Conservation (phyloP, 2,113 vertebrate genomes). For the Diglossa brunneiventris region DNA sequence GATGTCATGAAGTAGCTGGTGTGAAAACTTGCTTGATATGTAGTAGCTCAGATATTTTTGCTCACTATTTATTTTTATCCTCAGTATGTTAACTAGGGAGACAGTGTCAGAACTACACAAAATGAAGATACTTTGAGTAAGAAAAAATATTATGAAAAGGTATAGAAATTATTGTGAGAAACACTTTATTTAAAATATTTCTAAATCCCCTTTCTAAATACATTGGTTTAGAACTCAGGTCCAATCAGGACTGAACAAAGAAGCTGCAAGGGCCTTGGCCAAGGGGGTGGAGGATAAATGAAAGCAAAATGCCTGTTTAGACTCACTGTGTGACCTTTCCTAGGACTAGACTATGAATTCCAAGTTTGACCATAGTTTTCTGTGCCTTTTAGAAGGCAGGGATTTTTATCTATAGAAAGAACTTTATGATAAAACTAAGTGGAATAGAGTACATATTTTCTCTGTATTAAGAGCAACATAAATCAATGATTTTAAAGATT, state of each 20-base stretch:
- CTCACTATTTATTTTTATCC: slow-evolving; percentile 47
- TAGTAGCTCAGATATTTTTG: slow-evolving; percentile 55
- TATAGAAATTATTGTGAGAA: not conserved
- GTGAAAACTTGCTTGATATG: slow-evolving; percentile 33
- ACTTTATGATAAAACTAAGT: not conserved
- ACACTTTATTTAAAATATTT: not conserved
- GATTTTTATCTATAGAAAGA: not conserved
- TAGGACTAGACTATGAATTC: not conserved
- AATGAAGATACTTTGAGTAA: not conserved
- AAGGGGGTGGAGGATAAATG: not conserved
- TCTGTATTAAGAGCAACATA: not conserved
- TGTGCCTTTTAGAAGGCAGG: not conserved
- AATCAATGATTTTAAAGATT: not conserved
- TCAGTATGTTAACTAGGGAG: slow-evolving; percentile 34
- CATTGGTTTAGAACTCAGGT: not conserved
- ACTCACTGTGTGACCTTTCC: not conserved
- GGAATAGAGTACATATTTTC: not conserved
- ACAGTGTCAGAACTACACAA: slow-evolving; percentile 20
- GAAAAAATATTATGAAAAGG: not conserved
- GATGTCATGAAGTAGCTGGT: slow-evolving; percentile 44
- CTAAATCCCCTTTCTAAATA: not conserved
- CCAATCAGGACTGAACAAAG: not conserved
- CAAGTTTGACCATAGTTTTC: not conserved
- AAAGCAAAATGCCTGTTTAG: not conserved
- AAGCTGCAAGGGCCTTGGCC: not conserved